These are phyloP conservation scores for Daubentonia madagascariensis DNA, from an alignment of 2,113 vertebrate species.

Conservation along the genomic window DNA sequence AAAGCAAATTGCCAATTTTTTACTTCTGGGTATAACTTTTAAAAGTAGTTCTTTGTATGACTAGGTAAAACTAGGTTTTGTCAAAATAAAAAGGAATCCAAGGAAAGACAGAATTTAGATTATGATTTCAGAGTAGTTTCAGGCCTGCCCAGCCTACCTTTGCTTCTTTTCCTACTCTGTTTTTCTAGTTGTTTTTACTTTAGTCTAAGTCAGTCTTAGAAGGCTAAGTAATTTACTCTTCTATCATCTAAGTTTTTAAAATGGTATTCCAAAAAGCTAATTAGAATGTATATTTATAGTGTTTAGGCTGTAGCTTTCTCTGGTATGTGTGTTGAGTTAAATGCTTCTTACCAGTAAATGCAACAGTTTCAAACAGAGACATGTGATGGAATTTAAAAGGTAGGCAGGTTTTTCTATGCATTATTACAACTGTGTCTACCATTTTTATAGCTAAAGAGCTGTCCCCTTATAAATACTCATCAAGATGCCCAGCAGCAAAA, in stretches of 20 bases:
- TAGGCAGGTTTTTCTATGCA: not conserved
- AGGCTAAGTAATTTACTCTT: not conserved
- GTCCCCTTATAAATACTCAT: conserved; percentile 56
- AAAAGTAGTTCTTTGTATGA: not conserved
- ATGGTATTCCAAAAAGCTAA: not conserved
- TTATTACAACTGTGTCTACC: not conserved
- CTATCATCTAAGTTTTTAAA: not conserved
- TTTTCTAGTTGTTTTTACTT: not conserved
- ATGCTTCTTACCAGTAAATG: not conserved
- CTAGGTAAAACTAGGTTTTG: not conserved
- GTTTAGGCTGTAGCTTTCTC: not conserved
- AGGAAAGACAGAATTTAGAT: not conserved
- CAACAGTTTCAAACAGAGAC: not conserved
- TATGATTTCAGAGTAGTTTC: conserved; percentile 26
- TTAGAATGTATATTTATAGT: not conserved
- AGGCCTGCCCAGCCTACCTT: not conserved
- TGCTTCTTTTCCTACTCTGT: not conserved
- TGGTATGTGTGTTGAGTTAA: not conserved
- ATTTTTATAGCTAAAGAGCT: conserved; percentile 76
- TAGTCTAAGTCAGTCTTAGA: not conserved
- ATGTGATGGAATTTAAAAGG: not conserved
- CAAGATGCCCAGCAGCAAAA: conserved; percentile 83
- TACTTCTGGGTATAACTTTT: conserved; percentile 2
- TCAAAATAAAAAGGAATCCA: conserved; percentile 25
- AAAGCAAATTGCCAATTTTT: conserved; percentile 56